A percentile compares a stretch with the other conserved stretches of the same genome.
Evolutionary conservation across 2,888 invertebrate species (phyloP).

Genomic region (Carcina quercana): DNA sequence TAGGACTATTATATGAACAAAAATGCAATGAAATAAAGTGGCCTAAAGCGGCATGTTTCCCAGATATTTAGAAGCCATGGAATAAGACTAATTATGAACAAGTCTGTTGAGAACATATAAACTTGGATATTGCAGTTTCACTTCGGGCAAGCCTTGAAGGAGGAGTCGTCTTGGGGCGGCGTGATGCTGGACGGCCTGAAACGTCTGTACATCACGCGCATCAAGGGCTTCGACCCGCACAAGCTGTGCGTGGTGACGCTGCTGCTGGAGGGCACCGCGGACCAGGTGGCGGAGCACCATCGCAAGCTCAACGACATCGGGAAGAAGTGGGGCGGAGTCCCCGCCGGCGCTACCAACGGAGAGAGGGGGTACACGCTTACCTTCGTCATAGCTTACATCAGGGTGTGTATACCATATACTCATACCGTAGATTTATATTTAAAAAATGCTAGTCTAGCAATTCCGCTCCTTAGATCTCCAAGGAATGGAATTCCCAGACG

Average conservation of each 20-base stretch:
- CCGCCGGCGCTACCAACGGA: conserved; percentile 95
- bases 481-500: too few relatives aligned
- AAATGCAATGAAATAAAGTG: too few relatives aligned
- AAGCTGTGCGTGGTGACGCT: conserved; percentile 94
- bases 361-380: conserved; percentile 97
- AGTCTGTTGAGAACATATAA: too few relatives aligned
- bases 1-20: too few relatives aligned
- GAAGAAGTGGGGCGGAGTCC: conserved; percentile 83
- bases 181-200: conserved; percentile 86
- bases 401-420: conserved; percentile 85
- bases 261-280: conserved; percentile 87
- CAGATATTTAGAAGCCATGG: too few relatives aligned
- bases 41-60: too few relatives aligned
- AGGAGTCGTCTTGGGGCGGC: conserved; percentile 75
- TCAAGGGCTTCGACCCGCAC: conserved; percentile 88
- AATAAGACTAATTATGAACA: too few relatives aligned
- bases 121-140: conserved; percentile 91
- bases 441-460: too few relatives aligned
- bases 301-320: conserved; percentile 86
- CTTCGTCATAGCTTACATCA: conserved; percentile 97
- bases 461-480: too few relatives aligned
- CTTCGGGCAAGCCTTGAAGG: conserved; percentile 88
- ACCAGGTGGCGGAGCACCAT: conserved; percentile 1
- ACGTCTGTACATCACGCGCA: conserved; percentile 88
- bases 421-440: too few relatives aligned